Evolutionary conservation across 2,888 invertebrate species (phyloP).

Genomic region (Chironomus riparius): DNA sequence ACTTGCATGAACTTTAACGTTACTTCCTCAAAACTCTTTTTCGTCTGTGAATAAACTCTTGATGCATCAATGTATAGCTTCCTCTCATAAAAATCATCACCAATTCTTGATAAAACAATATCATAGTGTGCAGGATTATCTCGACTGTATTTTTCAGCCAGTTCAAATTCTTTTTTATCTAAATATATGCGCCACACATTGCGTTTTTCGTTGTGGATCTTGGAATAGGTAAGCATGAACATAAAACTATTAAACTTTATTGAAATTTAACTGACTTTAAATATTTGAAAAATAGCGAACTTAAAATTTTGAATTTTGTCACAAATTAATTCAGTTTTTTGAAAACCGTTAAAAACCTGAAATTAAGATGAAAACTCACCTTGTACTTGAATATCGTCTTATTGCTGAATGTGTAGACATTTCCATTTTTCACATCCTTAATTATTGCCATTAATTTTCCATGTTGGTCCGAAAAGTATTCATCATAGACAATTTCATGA

Average conservation of each 20-base stretch:
- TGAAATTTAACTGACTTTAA: no score
- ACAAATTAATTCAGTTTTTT: no score
- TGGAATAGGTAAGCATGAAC: not conserved
- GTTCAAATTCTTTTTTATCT: conserved; percentile 72
- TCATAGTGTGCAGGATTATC: conserved; percentile 74
- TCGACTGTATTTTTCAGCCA: conserved; percentile 75
- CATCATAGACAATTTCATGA: conserved; percentile 78
- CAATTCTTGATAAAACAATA: conserved; percentile 77
- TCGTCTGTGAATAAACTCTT: conserved; percentile 77
- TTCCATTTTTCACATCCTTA: conserved; percentile 66
- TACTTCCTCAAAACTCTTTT: conserved; percentile 88
- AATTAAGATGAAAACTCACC: no score
- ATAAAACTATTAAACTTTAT: no score
- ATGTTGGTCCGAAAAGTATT: conserved; percentile 67
- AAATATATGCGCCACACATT: conserved; percentile 85
- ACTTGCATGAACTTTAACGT: conserved; percentile 82
- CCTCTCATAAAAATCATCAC: conserved; percentile 71
- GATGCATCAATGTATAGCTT: conserved; percentile 78
- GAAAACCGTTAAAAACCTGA: no score
- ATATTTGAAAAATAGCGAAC: no score
- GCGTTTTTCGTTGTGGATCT: conserved; percentile 61
- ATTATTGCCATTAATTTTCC: conserved; percentile 72
- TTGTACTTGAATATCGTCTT: conserved; percentile 77
- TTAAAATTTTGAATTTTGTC: no score
- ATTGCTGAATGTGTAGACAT: conserved; percentile 81